Conservation (phyloP, 2,797 vertebrate genomes). For the Zalophus californianus region DNA sequence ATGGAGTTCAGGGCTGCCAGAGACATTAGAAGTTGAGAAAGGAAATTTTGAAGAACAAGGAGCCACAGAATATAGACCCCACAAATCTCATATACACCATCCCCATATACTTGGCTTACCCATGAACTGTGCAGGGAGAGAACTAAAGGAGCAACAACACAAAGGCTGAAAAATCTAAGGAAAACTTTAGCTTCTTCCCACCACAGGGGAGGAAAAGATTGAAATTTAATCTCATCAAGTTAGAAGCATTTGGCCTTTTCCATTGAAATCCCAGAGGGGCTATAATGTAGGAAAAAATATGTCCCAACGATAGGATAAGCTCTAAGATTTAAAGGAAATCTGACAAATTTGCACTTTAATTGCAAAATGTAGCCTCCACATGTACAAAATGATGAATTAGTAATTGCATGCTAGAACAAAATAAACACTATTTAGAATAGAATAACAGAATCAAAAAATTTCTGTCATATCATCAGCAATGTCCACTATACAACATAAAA, state of each 20-base stretch:
- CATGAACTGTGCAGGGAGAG: background rate
- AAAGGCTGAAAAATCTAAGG: background rate
- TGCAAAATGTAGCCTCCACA: background rate
- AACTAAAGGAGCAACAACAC: background rate
- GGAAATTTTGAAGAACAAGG: background rate
- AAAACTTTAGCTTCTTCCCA: background rate
- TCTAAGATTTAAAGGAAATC: background rate
- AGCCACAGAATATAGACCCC: background rate
- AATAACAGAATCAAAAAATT: background rate
- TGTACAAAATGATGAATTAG: background rate
- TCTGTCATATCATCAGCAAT: too few species aligned
- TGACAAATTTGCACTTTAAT: background rate
- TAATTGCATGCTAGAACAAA: background rate
- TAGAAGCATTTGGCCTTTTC: background rate
- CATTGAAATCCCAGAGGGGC: background rate
- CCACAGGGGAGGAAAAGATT: background rate
- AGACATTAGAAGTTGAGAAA: background rate
- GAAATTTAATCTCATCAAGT: background rate
- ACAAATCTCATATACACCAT: background rate
- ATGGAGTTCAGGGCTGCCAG: background rate
- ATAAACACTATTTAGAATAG: background rate
- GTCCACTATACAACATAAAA: background rate
- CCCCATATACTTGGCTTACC: background rate
- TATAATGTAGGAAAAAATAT: background rate
- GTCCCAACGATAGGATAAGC: background rate